Evolutionary conservation across 2,113 vertebrate species (phyloP).

Genomic region (Bubo blakistoni): DNA sequence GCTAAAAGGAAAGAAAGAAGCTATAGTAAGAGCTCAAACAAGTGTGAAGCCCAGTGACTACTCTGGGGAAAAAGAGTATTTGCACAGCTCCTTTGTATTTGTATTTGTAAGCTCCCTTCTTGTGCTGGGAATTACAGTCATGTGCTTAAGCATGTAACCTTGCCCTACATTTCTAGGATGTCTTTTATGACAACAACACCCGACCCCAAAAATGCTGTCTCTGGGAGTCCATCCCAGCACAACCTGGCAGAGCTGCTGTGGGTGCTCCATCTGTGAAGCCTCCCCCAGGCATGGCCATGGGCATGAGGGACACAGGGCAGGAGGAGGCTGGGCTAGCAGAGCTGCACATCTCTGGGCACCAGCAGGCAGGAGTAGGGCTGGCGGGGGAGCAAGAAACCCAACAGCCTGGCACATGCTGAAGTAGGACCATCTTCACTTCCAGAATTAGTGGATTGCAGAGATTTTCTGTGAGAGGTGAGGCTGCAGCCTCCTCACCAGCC

Average conservation of each 20-base stretch:
- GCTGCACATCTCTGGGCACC: not conserved
- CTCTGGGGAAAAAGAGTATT: not conserved
- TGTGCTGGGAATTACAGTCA: not conserved
- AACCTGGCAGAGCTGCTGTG: not conserved
- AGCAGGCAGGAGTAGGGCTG: not conserved
- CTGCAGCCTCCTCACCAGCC: not conserved
- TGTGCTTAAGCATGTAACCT: not conserved
- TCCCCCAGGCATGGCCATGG: rapidly evolving
- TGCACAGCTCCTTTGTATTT: not conserved
- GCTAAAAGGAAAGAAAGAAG: not conserved
- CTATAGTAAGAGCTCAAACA: not conserved
- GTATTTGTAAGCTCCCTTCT: not conserved
- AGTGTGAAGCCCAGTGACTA: not conserved
- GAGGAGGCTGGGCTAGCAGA: not conserved
- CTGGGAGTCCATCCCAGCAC: rapidly evolving
- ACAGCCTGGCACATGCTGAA: not conserved
- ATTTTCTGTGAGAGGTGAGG: not conserved
- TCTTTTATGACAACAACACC: not conserved
- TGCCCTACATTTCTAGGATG: not conserved
- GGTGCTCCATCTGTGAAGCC: rapidly evolving
- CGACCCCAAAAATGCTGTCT: rapidly evolving
- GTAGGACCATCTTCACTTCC: not conserved
- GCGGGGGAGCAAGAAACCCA: not conserved
- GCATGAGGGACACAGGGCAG: not conserved
- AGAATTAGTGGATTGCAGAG: not conserved